phyloP scores from a whole-genome alignment of 23 tunicate genomes.

The Halocynthia roretzi region DNA sequence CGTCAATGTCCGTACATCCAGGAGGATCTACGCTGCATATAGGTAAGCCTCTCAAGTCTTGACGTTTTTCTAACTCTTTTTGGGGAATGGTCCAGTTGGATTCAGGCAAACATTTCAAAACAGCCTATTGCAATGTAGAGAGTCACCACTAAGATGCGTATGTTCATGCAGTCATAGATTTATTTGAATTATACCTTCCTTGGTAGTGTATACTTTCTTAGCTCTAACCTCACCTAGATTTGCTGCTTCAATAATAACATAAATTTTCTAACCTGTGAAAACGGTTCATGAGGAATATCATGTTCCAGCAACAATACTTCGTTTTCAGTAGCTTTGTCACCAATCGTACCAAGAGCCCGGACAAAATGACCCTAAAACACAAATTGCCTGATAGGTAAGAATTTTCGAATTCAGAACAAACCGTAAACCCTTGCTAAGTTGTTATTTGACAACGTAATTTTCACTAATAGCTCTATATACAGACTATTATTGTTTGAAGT shows the following conservation, averaged over 20 bases:
- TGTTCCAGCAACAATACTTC: conserved; percentile 93
- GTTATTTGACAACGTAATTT: too few species aligned
- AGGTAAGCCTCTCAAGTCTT: conserved; percentile 70
- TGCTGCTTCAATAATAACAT: too few species aligned
- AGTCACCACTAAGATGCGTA: too few species aligned
- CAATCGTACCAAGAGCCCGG: conserved; percentile 79
- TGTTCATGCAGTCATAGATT: too few species aligned
- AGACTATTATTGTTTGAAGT: too few species aligned
- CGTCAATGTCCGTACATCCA: conserved; percentile 99
- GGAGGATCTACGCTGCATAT: conserved; percentile 98
- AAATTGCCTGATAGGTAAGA: too few species aligned
- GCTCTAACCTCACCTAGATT: too few species aligned
- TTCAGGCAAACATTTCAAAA: conserved; percentile 85
- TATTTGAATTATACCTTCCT: too few species aligned
- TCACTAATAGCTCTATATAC: too few species aligned
- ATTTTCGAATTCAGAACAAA: too few species aligned
- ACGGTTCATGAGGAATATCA: conserved; percentile 97
- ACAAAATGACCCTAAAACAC: conserved; percentile 66
- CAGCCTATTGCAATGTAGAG: conserved; percentile 32
- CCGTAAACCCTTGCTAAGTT: too few species aligned
- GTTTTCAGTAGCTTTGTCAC: conserved; percentile 98
- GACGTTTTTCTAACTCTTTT: conserved; percentile 52
- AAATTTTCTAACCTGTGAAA: conserved; percentile 25
- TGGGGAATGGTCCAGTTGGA: conserved; percentile 78
- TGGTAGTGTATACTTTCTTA: too few species aligned